Evolutionary conservation across 2,113 vertebrate genomes (phyloP).

Genomic region (Malurus cyaneus): DNA sequence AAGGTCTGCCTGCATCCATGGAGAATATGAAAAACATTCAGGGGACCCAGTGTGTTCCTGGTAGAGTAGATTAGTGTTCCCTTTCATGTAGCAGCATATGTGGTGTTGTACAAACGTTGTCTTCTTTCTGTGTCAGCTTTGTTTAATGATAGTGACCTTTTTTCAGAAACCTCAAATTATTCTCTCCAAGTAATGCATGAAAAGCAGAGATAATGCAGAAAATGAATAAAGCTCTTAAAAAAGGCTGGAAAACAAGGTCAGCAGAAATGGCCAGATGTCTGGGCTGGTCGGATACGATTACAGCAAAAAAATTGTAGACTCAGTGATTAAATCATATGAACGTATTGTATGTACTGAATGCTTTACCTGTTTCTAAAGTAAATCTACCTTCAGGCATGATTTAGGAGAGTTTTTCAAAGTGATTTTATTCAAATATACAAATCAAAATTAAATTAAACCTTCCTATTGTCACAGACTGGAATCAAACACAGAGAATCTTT

Average conservation of each 20-base stretch:
- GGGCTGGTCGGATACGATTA: background rate
- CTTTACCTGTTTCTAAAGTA: background rate
- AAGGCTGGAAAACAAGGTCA: background rate
- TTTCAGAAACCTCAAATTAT: background rate
- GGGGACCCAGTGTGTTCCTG: background rate
- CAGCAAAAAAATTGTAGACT: background rate
- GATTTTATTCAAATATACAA: background rate
- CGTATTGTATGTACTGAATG: background rate
- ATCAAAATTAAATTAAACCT: background rate
- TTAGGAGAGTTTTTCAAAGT: background rate
- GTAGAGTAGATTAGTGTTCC: slow-evolving; percentile 15
- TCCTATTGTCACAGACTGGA: background rate
- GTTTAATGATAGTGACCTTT: background rate
- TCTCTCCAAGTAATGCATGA: slow-evolving; percentile 5
- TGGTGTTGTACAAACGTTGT: background rate
- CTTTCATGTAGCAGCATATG: slow-evolving; percentile 11
- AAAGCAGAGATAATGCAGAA: background rate
- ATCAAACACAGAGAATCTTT: background rate
- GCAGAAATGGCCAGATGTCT: background rate
- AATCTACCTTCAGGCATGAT: background rate
- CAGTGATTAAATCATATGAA: background rate
- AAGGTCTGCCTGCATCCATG: slow-evolving; percentile 48
- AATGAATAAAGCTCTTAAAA: background rate
- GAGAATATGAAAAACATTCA: slow-evolving; percentile 23
- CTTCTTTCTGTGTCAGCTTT: slow-evolving; percentile 5